Conservation (phyloP, 2,113 vertebrate genomes). For the Pyrgilauda ruficollis region DNA sequence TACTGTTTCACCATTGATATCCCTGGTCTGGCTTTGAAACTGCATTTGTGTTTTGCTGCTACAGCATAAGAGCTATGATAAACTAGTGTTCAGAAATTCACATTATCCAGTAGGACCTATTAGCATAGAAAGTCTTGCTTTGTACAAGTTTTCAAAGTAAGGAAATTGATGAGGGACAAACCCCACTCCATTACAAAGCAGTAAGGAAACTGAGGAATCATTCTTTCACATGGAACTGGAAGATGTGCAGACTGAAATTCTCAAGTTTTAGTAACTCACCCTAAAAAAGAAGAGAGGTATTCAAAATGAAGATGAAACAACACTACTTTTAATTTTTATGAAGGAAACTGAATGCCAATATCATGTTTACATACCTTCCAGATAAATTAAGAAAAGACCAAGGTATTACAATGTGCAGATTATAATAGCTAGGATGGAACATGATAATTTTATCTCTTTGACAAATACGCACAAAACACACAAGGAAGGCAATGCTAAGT, state of each 20-base stretch:
- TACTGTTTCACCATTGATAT: neutral
- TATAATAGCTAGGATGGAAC: neutral
- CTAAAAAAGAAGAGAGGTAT: neutral
- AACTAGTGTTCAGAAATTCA: neutral
- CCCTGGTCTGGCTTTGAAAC: neutral
- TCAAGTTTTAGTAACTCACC: neutral
- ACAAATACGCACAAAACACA: neutral
- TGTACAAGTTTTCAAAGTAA: neutral
- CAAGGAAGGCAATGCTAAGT: neutral
- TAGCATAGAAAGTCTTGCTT: neutral
- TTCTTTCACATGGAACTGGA: fast-evolving
- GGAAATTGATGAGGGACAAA: neutral
- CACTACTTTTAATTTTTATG: neutral
- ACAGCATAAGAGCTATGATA: fast-evolving
- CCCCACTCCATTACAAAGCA: neutral
- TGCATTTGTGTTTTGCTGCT: neutral
- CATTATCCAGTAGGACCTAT: neutral
- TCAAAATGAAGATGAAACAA: neutral
- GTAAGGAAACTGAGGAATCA: neutral
- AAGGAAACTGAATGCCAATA: neutral
- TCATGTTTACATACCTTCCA: neutral
- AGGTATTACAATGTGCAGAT: neutral
- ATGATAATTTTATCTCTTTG: neutral
- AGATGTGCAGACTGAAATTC: neutral
- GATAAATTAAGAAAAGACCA: neutral